phyloP scores from a whole-genome alignment of 2,797 vertebrate species.

The Halcyon leucocephala region DNA sequence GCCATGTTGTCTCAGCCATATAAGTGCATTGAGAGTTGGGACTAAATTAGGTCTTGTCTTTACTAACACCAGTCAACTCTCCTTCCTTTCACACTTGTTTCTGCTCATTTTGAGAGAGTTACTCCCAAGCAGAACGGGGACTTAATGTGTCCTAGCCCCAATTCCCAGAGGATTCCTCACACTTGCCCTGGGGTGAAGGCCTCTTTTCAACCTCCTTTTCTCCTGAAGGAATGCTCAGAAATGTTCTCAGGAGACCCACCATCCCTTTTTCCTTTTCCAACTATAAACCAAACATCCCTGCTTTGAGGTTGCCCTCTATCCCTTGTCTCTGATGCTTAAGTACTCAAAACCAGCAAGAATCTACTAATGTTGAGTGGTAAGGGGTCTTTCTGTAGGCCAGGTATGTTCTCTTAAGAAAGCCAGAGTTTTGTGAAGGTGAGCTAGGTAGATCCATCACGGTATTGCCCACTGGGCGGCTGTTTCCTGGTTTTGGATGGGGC shows the following conservation, averaged over 20 bases:
- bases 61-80: not conserved
- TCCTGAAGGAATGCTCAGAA: not conserved
- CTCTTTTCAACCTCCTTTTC: not conserved
- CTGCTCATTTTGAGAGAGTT: not conserved
- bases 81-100: not conserved
- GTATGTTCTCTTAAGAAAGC: not conserved
- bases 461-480: not conserved
- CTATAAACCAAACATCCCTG: not conserved
- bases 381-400: not conserved
- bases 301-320: not conserved
- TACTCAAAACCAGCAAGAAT: not conserved
- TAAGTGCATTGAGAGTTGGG: not conserved
- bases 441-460: not conserved
- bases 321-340: not conserved
- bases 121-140: not conserved
- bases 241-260: not conserved
- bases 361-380: not conserved
- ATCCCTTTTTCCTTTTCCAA: not conserved
- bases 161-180: not conserved
- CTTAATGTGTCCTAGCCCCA: not conserved
- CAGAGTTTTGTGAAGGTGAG: not conserved
- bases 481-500: not conserved
- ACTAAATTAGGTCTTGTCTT: not conserved
- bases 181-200: not conserved
- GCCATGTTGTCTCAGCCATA: not conserved